Percentiles rank a stretch among this genome's conserved stretches.
phyloP scores from a whole-genome alignment of 2,888 invertebrate genomes.

The Leptura quadrifasciata region DNA sequence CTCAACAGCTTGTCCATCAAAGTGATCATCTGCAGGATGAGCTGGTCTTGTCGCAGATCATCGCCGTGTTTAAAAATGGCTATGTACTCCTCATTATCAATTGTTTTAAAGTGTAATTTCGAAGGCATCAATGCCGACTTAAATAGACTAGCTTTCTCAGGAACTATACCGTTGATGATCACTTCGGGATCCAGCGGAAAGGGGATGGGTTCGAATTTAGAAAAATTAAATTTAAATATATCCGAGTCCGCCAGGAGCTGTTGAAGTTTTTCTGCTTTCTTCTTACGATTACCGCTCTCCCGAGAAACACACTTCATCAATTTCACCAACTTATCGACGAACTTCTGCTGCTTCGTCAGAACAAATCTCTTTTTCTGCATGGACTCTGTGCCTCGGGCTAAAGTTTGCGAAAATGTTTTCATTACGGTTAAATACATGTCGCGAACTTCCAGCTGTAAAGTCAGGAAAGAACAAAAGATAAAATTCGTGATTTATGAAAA shows the following conservation, averaged over 20 bases:
- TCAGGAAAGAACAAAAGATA: not conserved
- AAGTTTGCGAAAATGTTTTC: slow-evolving; percentile 86
- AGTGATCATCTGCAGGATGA: slow-evolving; percentile 98
- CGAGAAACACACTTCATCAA: slow-evolving; percentile 91
- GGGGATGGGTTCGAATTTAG: slow-evolving; percentile 93
- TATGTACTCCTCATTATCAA: slow-evolving; percentile 89
- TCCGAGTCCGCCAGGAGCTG: slow-evolving; percentile 88
- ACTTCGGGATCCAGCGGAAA: slow-evolving; percentile 94
- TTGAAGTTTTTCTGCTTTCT: slow-evolving; percentile 93
- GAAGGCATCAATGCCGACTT: slow-evolving; percentile 98
- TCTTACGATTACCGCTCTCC: slow-evolving; percentile 93
- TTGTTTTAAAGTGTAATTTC: slow-evolving; percentile 89
- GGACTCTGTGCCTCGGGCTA: slow-evolving; percentile 82
- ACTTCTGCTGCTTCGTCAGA: slow-evolving; percentile 90
- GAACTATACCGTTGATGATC: slow-evolving; percentile 89
- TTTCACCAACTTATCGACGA: slow-evolving; percentile 92
- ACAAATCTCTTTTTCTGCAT: slow-evolving; percentile 86
- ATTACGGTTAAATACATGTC: slow-evolving; percentile 94
- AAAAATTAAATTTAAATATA: slow-evolving; percentile 89
- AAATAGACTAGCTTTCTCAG: slow-evolving; percentile 93
- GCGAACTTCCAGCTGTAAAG: slow-evolving; percentile 72
- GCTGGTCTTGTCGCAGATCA: slow-evolving; percentile 97
- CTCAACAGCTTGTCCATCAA: slow-evolving; percentile 97
- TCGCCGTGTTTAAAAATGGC: slow-evolving; percentile 99
- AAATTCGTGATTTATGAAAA: too few relatives aligned